These are phyloP conservation scores for Zoanthus sansibaricus DNA, from an alignment of 92 coral and sea anemone species.

Conservation along the genomic window DNA sequence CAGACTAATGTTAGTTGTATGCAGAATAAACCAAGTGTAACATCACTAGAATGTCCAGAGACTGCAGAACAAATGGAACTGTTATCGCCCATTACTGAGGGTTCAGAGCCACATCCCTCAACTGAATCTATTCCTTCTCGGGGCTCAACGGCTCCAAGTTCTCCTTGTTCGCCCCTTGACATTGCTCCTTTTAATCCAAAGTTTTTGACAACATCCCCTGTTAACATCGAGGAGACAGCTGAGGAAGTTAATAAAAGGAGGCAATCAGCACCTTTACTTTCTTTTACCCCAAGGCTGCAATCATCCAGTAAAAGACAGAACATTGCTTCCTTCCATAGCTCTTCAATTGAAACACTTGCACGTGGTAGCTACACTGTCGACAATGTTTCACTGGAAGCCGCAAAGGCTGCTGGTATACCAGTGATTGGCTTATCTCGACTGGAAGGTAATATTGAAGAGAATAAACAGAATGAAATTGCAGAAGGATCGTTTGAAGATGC, in stretches of 20 bases:
- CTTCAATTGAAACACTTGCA: slow-evolving; percentile 64
- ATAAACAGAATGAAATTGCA: background rate
- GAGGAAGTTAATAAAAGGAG: slow-evolving; percentile 13
- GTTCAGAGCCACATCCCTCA: slow-evolving; percentile 70
- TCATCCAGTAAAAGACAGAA: slow-evolving; percentile 35
- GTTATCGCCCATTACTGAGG: slow-evolving; percentile 82
- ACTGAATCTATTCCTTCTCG: slow-evolving; percentile 70
- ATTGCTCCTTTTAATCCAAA: slow-evolving; percentile 84
- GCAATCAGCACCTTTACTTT: slow-evolving; percentile 42
- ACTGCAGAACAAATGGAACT: slow-evolving; percentile 60
- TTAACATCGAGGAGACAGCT: slow-evolving; percentile 54
- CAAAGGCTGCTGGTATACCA: slow-evolving; percentile 96
- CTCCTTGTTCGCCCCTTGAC: slow-evolving; percentile 86
- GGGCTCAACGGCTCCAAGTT: slow-evolving; percentile 86
- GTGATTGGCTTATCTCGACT: slow-evolving; percentile 65
- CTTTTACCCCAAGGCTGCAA: slow-evolving; percentile 35
- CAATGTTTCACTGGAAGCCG: slow-evolving; percentile 86
- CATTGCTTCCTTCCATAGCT: slow-evolving; percentile 52
- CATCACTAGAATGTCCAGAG: slow-evolving; percentile 34
- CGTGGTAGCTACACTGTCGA: slow-evolving; percentile 95
- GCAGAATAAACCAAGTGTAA: slow-evolving; percentile 19
- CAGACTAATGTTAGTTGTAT: slow-evolving; percentile 39
- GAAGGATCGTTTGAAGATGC: slow-evolving; percentile 27
- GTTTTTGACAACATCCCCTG: slow-evolving; percentile 90
- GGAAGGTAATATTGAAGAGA: background rate